Evolutionary conservation across 2,113 vertebrate species (phyloP).

Genomic region (Ammodytes marinus): DNA sequence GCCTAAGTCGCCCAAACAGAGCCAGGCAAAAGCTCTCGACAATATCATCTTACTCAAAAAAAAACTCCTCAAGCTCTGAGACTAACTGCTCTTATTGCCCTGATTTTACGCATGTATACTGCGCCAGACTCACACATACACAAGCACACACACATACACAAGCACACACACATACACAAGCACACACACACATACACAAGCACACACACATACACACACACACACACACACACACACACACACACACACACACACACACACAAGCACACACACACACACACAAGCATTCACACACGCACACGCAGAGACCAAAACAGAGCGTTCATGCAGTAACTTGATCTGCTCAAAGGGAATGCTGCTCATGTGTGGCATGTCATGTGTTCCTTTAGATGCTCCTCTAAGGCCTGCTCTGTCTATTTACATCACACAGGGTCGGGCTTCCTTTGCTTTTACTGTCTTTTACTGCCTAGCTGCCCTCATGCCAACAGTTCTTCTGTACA

Average conservation of each 20-base stretch:
- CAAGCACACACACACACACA: not conserved
- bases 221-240: conserved; percentile 3
- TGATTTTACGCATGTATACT: too few relatives aligned
- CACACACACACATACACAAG: too few relatives aligned
- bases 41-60: conserved; percentile 48
- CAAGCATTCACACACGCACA: not conserved
- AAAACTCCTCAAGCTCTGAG: conserved; percentile 45
- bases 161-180: too few relatives aligned
- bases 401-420: conserved; percentile 67
- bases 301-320: not conserved
- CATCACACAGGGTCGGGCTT: conserved; percentile 48
- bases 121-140: too few relatives aligned
- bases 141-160: too few relatives aligned
- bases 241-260: not conserved
- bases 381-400: conserved; percentile 61
- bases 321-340: conserved; percentile 55
- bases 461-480: conserved; percentile 7
- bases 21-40: conserved; percentile 30
- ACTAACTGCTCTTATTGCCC: conserved; percentile 41
- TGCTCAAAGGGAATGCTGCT: conserved; percentile 55
- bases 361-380: conserved; percentile 71
- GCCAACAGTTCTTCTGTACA: conserved; percentile 23
- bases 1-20: conserved; percentile 42
- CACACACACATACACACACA: conserved; percentile 14
- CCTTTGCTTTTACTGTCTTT: conserved; percentile 45